Conservation (phyloP, 64 coral and sea anemone genomes). For the Actinia tenebrosa region DNA sequence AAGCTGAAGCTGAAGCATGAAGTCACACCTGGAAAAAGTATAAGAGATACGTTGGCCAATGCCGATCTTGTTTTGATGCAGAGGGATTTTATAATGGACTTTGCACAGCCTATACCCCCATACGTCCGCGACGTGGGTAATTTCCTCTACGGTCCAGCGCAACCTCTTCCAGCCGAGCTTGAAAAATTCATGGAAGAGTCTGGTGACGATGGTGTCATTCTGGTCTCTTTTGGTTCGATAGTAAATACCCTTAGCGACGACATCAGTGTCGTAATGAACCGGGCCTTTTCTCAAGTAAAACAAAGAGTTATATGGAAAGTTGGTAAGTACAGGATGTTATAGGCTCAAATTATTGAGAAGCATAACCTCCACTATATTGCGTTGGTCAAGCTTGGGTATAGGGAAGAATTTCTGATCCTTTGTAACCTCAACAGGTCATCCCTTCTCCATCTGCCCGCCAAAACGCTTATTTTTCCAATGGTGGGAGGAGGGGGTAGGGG, state of each 20-base stretch:
- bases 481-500: too few species aligned
- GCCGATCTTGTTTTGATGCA: slow-evolving; percentile 54
- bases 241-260: background rate
- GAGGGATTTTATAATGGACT: slow-evolving; percentile 25
- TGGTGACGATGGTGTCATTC: slow-evolving; percentile 58
- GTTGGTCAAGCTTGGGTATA: too few species aligned
- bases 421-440: too few species aligned
- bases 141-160: slow-evolving; percentile 44
- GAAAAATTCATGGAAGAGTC: slow-evolving; percentile 43
- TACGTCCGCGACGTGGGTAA: slow-evolving; percentile 46
- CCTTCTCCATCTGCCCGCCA: too few species aligned
- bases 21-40: slow-evolving; percentile 45
- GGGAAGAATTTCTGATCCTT: too few species aligned
- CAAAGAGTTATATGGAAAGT: slow-evolving; percentile 33
- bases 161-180: slow-evolving; percentile 56
- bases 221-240: slow-evolving; percentile 64
- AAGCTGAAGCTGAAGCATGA: slow-evolving; percentile 35
- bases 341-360: background rate
- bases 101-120: slow-evolving; percentile 37
- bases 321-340: background rate
- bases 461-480: too few species aligned
- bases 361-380: too few species aligned
- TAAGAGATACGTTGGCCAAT: slow-evolving; percentile 29
- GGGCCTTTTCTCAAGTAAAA: slow-evolving; percentile 31
- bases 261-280: slow-evolving; percentile 4